Evolutionary conservation across 2,797 vertebrate species (phyloP).

Genomic region (Muraenolepis orangiensis): DNA sequence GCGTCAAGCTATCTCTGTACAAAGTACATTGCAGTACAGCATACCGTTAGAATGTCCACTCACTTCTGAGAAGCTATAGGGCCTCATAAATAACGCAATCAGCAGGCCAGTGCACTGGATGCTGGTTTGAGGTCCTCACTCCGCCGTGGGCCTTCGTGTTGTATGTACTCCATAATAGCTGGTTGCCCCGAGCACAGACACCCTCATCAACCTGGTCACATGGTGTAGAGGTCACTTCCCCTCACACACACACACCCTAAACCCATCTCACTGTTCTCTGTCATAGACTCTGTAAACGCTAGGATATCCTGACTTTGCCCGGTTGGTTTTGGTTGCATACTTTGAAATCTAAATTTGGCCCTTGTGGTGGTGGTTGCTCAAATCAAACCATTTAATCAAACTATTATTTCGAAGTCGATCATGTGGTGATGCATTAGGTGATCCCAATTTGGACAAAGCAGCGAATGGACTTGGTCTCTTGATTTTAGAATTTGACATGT

Average conservation of each 20-base stretch:
- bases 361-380: no score
- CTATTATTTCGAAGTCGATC: no score
- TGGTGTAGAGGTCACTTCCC: conserved; percentile 12
- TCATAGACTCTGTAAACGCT: no score
- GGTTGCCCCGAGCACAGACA: not conserved
- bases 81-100: conserved; percentile 10
- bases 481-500: not conserved
- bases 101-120: conserved; percentile 11
- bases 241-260: not conserved
- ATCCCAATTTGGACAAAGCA: no score
- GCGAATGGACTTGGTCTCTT: not conserved
- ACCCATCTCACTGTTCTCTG: no score
- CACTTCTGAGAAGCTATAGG: conserved; percentile 6
- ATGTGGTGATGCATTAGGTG: no score
- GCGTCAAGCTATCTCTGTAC: not conserved
- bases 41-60: not conserved
- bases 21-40: not conserved
- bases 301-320: no score
- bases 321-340: no score
- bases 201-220: not conserved
- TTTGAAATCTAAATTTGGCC: no score
- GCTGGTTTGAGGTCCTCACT: not conserved
- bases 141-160: not conserved
- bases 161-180: not conserved
- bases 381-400: no score